Evolutionary conservation across 2,888 invertebrate species (phyloP), one percentile per base, ranked within the genome.

Genomic region (Cheilosia pagana): DNA sequence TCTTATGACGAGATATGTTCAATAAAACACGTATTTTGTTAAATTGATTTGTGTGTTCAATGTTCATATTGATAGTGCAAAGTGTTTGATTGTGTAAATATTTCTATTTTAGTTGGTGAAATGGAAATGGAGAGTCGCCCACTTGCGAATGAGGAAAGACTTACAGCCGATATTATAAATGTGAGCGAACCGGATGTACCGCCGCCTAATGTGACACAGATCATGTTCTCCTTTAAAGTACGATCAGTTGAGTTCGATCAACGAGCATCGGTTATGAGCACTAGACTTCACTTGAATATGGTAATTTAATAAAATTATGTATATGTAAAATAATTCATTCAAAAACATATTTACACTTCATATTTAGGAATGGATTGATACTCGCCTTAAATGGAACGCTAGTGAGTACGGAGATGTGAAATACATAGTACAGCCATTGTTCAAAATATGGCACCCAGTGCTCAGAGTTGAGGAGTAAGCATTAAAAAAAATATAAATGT

Each of bases 281-380:
- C 93, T 12, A 89, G 91, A 21, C 91, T 93, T 81, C 88, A 89
- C 59, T 87, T 93, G 6, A 87, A 90, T 75, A 82, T 93, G 91
- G 93, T 93, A 90, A 91, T 89, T 87, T 5, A 28, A 28, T 1
- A 25, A 67, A 76, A 48, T 35, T 3, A 12, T 28, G 8, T 28
- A 2, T 23, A 91, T 89, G 87, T 5, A 28, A 28, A 2, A 23
- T 65, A 76, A 48, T 39, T 4, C 7, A 25, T 19, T 28, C 16
- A 16, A 31, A 16, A 45, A 8, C 16, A 7, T 16, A 16, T 1
- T 12, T 21, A 12, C 4, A 4, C 1, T 10, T 50, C 0, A 1
- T 23, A 14, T 10, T 21, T 89, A 95, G 95, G 92, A 90, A 82
- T 95, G 95, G 95, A 91, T 89, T 0, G 95, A 95, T 87, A 91